These are phyloP conservation scores for Serrognathus titanus DNA, from an alignment of 2,888 invertebrate genomes.

Conservation along the genomic window DNA sequence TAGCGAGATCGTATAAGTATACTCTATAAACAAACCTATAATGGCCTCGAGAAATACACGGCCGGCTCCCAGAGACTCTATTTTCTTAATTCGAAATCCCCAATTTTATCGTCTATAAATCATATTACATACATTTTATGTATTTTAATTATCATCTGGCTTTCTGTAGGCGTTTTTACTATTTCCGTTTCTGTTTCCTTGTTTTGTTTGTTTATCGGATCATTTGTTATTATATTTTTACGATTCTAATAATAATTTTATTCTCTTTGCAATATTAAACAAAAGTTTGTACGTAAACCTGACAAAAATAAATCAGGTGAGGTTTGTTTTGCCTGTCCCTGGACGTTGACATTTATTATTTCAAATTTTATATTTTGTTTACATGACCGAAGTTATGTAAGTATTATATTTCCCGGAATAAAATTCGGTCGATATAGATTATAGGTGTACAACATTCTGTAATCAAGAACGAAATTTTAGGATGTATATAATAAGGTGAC, in stretches of 20 bases:
- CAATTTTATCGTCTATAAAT: constrained; percentile 19
- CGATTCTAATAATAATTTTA: constrained; percentile 17
- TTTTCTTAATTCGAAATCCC: constrained; percentile 17
- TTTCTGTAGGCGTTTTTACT: constrained; percentile 32
- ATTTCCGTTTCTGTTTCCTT: constrained; percentile 33
- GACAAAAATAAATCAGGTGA: constrained; percentile 7
- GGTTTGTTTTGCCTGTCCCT: constrained; percentile 13
- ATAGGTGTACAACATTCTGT: no score
- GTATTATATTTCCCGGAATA: no score
- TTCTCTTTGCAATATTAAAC: constrained; percentile 6
- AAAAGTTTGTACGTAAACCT: constrained; percentile 8
- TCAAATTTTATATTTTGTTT: not conserved
- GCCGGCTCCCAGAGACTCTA: not conserved
- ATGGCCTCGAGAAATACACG: constrained; percentile 9
- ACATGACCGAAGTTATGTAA: no score
- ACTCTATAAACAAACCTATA: constrained; percentile 13
- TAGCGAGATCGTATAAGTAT: constrained; percentile 7
- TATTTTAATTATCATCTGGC: constrained; percentile 34
- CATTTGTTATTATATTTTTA: constrained; percentile 19
- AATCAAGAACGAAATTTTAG: no score
- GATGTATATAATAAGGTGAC: no score
- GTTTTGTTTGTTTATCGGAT: constrained; percentile 18
- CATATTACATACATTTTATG: constrained; percentile 15
- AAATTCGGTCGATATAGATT: no score
- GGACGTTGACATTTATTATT: constrained; percentile 16